Percentiles rank a stretch among this genome's conserved stretches.
phyloP scores from a whole-genome alignment of 2,888 invertebrate genomes.

The Scotopteryx bipunctaria region DNA sequence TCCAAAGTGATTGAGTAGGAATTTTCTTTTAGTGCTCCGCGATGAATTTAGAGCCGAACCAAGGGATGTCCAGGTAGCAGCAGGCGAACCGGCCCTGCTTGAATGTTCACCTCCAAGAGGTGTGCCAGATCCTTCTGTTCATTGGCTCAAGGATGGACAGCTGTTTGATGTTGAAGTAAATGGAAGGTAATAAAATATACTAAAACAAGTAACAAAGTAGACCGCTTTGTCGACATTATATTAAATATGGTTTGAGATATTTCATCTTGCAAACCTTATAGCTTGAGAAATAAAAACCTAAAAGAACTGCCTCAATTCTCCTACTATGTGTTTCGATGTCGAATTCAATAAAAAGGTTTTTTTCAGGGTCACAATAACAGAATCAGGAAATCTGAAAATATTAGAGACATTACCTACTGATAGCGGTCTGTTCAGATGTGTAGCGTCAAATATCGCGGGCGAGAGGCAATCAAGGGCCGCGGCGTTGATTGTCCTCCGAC shows the following conservation, averaged over 20 bases:
- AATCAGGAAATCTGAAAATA: conserved; percentile 95
- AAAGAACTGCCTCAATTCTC: not conserved
- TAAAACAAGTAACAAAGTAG: too few relatives aligned
- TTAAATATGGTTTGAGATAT: too few relatives aligned
- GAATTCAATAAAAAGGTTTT: not conserved
- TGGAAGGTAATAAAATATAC: conserved; percentile 76
- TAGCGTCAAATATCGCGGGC: conserved; percentile 96
- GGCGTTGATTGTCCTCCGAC: conserved; percentile 92
- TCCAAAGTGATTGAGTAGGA: not conserved
- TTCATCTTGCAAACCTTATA: too few relatives aligned
- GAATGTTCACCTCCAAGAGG: conserved; percentile 98
- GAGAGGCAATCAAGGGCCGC: conserved; percentile 92
- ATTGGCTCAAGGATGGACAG: conserved; percentile 93
- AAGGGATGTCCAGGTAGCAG: conserved; percentile 94
- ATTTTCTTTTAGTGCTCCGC: conserved; percentile 88
- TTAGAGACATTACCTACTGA: conserved; percentile 94
- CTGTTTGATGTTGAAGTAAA: conserved; percentile 84
- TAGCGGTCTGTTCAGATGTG: conserved; percentile 95
- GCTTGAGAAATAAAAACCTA: not conserved
- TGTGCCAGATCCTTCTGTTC: conserved; percentile 95
- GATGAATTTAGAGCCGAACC: conserved; percentile 97
- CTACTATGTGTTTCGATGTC: too few relatives aligned
- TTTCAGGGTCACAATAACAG: conserved; percentile 89
- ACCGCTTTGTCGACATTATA: too few relatives aligned
- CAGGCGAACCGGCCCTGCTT: conserved; percentile 95